Conservation (phyloP, 2,888 invertebrate species). For the Ichneumoninae sp. region DNA sequence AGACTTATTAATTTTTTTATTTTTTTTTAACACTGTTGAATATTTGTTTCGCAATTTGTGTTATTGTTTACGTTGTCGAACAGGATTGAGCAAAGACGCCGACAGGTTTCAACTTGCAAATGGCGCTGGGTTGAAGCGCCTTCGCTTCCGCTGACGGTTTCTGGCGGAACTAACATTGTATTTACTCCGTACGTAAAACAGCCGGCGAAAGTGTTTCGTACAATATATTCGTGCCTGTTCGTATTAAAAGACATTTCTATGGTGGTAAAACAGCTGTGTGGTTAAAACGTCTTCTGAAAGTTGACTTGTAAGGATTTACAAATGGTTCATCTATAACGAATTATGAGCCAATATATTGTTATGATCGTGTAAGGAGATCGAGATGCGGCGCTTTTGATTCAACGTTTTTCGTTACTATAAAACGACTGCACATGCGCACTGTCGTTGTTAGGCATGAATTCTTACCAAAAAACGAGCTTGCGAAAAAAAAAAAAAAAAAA, state of each 20-base stretch:
- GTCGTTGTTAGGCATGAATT: too few relatives aligned
- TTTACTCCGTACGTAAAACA: slow-evolving; percentile 1
- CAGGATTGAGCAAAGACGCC: background rate
- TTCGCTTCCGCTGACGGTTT: background rate
- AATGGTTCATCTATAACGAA: background rate
- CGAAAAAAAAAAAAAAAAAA: too few relatives aligned
- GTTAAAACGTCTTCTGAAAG: background rate
- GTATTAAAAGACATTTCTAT: too few relatives aligned
- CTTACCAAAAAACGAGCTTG: too few relatives aligned
- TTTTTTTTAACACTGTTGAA: background rate
- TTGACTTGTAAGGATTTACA: background rate
- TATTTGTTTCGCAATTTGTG: slow-evolving; percentile 12
- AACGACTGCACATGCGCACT: too few relatives aligned
- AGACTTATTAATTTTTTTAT: slow-evolving; percentile 20
- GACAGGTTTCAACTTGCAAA: slow-evolving; percentile 14
- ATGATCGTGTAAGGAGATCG: background rate
- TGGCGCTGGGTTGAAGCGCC: background rate
- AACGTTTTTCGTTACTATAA: too few relatives aligned
- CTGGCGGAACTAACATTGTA: background rate
- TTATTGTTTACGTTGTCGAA: slow-evolving; percentile 17
- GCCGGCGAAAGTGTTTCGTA: background rate
- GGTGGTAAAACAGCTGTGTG: too few relatives aligned
- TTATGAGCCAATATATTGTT: background rate
- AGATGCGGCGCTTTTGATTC: too few relatives aligned
- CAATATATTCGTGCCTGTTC: background rate